Conservation (phyloP, 1,140 invertebrate genomes). For the Brachionus angularis region DNA sequence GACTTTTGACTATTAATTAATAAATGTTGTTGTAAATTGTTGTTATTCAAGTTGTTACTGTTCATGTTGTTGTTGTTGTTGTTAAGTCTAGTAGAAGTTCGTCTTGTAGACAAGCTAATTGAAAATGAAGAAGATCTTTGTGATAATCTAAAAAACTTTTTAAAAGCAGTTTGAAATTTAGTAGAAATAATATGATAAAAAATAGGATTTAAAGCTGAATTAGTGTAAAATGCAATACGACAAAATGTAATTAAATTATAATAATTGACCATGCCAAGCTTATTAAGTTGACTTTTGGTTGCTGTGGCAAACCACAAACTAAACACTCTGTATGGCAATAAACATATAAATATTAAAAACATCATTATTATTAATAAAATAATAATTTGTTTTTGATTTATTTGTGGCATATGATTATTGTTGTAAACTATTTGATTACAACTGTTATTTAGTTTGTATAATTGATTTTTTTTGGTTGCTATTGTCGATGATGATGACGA, state of each 20-base stretch:
- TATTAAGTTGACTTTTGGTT: background rate
- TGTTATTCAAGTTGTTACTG: too few species aligned
- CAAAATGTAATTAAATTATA: constrained; percentile 32
- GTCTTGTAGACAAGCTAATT: too few species aligned
- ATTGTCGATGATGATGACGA: too few species aligned
- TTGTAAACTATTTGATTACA: too few species aligned
- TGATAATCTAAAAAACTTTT: constrained; percentile 18
- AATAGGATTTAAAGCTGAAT: constrained; percentile 42
- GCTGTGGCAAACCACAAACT: constrained; percentile 38
- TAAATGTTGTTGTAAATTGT: too few species aligned
- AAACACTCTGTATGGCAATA: constrained; percentile 40
- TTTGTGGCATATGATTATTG: constrained; percentile 34
- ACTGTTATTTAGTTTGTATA: too few species aligned
- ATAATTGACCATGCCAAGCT: constrained; percentile 19
- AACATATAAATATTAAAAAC: constrained; percentile 34
- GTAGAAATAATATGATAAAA: constrained; percentile 41
- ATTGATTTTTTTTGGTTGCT: too few species aligned
- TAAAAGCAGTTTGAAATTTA: constrained; percentile 40
- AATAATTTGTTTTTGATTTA: constrained; percentile 37
- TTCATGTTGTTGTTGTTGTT: too few species aligned
- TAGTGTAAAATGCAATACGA: constrained; percentile 34
- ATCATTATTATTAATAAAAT: constrained; percentile 30
- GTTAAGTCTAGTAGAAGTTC: too few species aligned
- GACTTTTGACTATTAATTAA: too few species aligned
- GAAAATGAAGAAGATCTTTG: background rate